Base-by-base conservation (phyloP, 2,888 invertebrate genomes). In the Caenorhabditis angaria region DNA sequence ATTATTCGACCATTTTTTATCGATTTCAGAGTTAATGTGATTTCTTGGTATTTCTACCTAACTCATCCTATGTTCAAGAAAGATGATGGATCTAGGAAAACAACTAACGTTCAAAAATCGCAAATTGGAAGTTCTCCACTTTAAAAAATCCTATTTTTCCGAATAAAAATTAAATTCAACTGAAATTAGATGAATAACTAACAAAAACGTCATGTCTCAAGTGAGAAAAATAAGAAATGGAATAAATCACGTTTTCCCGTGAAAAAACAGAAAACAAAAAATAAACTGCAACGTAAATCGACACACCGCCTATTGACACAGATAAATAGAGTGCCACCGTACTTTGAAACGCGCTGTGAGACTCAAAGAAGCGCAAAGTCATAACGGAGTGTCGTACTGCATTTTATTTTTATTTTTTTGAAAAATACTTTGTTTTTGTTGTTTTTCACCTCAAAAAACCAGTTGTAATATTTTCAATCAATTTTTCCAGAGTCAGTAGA, bases 301-400 rank as follows among this genome's bases (percentile, higher is more conserved):
- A 51, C 60, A 71, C 66, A 59, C 71, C 71, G 71, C 71, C 65
- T 65, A 65, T 64, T 56, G 50, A 53, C 62, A 71, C 71, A 71
- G 63, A 24, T 35, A 50, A 71, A 55, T 60, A 24, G 29, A 58
- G 51, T 63, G 71, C 1, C n/a, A 71, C 71, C 55, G 71, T 71
- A 59, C 10, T n/a, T 35, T 14, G 4, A 1, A 2, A 24, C 8
- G 58, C 48, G 66, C 24, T 20, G 53, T 57, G 56, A 57, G 66
- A 71, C 71, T 35, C 12, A 32, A 18, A 6, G 3, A 5, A 28
- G 27, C 1, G 25, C 18, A 18, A 51, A 59, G 71, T 60, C 47
- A 62, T 47, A 24, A 29, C 58, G 70, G 65, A 70, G 65, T 47
- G 60, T 70, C 70, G 70, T 70, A 61, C 32, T 20, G 28, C 14